These are phyloP conservation scores for Lepidochrysops patricia DNA, from an alignment of 2,888 invertebrate species.

Conservation along the genomic window DNA sequence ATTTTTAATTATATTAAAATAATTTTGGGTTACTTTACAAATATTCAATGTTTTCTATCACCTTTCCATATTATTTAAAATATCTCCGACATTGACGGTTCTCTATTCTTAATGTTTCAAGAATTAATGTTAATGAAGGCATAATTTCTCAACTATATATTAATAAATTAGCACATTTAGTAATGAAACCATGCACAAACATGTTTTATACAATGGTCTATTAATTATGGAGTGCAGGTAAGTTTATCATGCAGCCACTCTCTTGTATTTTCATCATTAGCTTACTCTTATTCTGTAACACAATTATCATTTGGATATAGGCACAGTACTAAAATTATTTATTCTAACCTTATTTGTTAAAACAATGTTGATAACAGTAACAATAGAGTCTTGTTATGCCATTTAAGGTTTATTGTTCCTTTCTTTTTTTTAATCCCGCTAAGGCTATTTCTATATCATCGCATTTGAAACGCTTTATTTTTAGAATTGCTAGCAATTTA, in stretches of 20 bases:
- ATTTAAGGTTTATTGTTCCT: background rate
- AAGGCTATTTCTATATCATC: background rate
- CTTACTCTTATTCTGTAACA: background rate
- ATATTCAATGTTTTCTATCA: background rate
- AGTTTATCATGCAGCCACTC: background rate
- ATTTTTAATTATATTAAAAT: too few species aligned
- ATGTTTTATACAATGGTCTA: slow-evolving; percentile 8
- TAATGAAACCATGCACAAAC: slow-evolving; percentile 1
- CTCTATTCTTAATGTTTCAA: background rate
- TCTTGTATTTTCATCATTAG: background rate
- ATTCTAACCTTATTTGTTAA: background rate
- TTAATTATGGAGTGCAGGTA: slow-evolving; percentile 6
- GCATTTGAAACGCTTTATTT: slow-evolving; percentile 6
- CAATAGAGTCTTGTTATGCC: background rate
- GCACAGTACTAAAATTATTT: background rate
- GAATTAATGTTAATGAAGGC: background rate
- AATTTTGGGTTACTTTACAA: too few species aligned
- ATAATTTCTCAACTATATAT: background rate
- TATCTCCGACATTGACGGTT: background rate
- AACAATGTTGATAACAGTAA: background rate
- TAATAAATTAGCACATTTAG: background rate
- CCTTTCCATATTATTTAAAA: background rate
- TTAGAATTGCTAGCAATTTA: background rate
- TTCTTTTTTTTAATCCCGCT: background rate
- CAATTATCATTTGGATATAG: background rate